These are phyloP conservation scores for Oreochromis spilurus DNA, from an alignment of 2,113 vertebrate genomes.

Conservation along the genomic window DNA sequence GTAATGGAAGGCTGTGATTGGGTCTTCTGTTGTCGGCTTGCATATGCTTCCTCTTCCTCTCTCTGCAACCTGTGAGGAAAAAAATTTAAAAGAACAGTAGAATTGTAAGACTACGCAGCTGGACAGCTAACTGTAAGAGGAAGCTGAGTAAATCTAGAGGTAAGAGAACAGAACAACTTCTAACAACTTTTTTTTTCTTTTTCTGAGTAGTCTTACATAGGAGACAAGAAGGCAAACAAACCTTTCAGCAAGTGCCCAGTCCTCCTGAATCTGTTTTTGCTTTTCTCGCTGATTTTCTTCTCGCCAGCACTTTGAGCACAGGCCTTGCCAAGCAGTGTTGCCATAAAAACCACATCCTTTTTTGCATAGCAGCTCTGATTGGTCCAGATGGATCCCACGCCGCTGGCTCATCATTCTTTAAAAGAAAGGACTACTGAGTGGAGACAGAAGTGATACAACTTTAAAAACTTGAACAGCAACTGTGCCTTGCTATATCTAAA, in stretches of 20 bases:
- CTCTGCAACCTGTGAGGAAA: constrained; percentile 79
- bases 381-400: constrained; percentile 90
- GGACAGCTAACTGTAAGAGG: not conserved
- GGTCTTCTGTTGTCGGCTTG: constrained; percentile 79
- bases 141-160: not conserved
- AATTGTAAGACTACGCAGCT: not conserved
- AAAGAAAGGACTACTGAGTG: not conserved
- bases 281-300: constrained; percentile 87
- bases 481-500: not conserved
- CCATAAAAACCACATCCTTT: constrained; percentile 97
- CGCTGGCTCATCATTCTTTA: constrained; percentile 85
- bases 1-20: constrained; percentile 75
- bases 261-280: constrained; percentile 94
- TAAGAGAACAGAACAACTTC: not conserved
- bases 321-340: constrained; percentile 89
- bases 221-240: constrained; percentile 42
- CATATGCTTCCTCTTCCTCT: constrained; percentile 88
- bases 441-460: not conserved
- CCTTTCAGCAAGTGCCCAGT: constrained; percentile 91
- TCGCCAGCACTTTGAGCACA: constrained; percentile 95
- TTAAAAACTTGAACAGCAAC: not conserved
- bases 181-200: not conserved
- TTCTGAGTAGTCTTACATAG: not conserved
- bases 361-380: constrained; percentile 91
- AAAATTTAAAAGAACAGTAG: not conserved